Conservation (phyloP, 1,140 invertebrate species). For the Dinoponera quadriceps region DNA sequence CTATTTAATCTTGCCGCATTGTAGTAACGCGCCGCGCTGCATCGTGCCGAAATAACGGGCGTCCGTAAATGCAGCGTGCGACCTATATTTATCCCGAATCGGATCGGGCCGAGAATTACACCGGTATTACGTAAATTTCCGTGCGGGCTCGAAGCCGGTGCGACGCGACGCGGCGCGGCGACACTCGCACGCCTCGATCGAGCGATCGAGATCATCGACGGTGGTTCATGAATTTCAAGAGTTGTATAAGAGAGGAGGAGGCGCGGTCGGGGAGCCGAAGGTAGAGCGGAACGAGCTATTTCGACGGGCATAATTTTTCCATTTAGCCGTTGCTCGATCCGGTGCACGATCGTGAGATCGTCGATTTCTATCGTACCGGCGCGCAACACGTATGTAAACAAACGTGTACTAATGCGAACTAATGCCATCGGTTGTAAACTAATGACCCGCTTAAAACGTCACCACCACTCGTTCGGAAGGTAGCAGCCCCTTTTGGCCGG, state of each 20-base stretch:
- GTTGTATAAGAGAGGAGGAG: background rate
- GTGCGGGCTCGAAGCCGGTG: constrained; percentile 24
- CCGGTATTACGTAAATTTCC: constrained; percentile 52
- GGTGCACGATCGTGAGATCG: constrained; percentile 83
- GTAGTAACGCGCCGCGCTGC: background rate
- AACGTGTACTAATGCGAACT: constrained; percentile 72
- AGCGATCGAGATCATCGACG: constrained; percentile 60
- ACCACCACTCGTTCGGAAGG: constrained; percentile 41
- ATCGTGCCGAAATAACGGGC: constrained; percentile 20
- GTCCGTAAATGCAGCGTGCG: background rate
- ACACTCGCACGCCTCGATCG: constrained; percentile 19
- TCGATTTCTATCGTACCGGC: constrained; percentile 44
- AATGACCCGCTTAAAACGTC: constrained; percentile 63
- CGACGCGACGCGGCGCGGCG: constrained; percentile 16
- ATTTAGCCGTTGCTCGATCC: constrained; percentile 80
- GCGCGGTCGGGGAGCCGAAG: background rate
- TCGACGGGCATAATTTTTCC: constrained; percentile 72
- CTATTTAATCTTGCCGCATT: background rate
- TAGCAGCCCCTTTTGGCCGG: constrained; percentile 23
- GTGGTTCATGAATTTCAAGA: constrained; percentile 65
- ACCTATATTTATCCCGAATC: constrained; percentile 54
- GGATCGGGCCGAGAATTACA: constrained; percentile 40
- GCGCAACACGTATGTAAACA: constrained; percentile 67
- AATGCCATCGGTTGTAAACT: constrained; percentile 70
- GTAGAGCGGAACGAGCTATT: constrained; percentile 40